A percentile compares a stretch with the other conserved stretches of the same genome.
phyloP scores from a whole-genome alignment of 2,888 invertebrate species.

The Globia sparganii region DNA sequence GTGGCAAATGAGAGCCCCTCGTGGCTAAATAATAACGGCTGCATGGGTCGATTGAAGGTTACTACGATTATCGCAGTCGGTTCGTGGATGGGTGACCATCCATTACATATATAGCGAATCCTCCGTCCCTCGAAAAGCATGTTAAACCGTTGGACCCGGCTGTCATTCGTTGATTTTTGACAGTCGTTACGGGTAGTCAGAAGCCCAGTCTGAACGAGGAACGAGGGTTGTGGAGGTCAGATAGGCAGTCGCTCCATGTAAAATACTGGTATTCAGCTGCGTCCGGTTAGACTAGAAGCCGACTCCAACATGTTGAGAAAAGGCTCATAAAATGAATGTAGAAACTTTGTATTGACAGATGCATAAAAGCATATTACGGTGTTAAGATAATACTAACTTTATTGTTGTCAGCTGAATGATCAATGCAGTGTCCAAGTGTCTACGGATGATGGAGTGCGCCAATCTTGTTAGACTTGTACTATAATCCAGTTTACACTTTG shows the following conservation, averaged over 20 bases:
- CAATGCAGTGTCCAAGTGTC: slow-evolving; percentile 40
- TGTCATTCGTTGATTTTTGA: not conserved
- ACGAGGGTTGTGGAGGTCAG: not conserved
- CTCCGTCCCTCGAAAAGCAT: not conserved
- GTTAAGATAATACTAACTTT: slow-evolving; percentile 31
- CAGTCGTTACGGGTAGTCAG: not conserved
- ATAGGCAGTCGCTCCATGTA: not conserved
- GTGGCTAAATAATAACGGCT: not conserved
- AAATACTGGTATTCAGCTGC: not conserved
- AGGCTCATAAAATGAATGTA: not conserved
- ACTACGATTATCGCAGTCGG: not conserved
- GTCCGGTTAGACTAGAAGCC: not conserved
- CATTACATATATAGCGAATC: not conserved
- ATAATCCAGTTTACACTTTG: slow-evolving; percentile 59
- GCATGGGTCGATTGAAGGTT: not conserved
- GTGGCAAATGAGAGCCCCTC: not conserved
- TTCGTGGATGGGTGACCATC: not conserved
- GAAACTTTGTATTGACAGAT: slow-evolving; percentile 12
- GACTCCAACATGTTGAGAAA: not conserved
- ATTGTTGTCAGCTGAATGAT: slow-evolving; percentile 37
- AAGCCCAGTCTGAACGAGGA: not conserved
- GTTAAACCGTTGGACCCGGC: not conserved
- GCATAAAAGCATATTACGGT: slow-evolving; percentile 14
- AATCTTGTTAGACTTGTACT: slow-evolving; percentile 56
- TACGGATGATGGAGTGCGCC: slow-evolving; percentile 46